A percentile compares a stretch with the other conserved stretches of the same genome.
These are phyloP conservation scores for Neogobius melanostomus DNA, from an alignment of 2,113 vertebrate species.

Conservation along the genomic window DNA sequence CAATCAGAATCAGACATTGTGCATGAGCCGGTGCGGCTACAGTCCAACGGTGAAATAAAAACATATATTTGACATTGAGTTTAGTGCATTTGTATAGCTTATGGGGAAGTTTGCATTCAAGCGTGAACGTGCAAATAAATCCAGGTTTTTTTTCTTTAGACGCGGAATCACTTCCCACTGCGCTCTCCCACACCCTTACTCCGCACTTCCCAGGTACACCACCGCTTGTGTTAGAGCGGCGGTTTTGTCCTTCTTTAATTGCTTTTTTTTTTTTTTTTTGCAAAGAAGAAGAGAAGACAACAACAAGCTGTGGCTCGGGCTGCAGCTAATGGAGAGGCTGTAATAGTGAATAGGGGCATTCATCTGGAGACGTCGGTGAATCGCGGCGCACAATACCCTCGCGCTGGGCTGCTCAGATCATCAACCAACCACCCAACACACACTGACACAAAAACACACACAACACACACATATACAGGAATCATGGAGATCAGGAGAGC, in stretches of 20 bases:
- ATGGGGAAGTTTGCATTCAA: slow-evolving; percentile 37
- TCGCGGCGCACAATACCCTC: slow-evolving; percentile 67
- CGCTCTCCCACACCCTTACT: slow-evolving; percentile 18
- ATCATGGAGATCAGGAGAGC: slow-evolving; percentile 55
- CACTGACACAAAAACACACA: slow-evolving; percentile 13
- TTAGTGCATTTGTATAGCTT: slow-evolving; percentile 23
- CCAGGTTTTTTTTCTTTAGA: slow-evolving; percentile 35
- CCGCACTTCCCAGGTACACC: slow-evolving; percentile 53
- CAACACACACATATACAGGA: slow-evolving; percentile 29
- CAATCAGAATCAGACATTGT: slow-evolving; percentile 11
- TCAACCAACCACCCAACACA: slow-evolving; percentile 59
- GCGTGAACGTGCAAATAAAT: slow-evolving; percentile 44
- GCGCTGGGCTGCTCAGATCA: slow-evolving; percentile 70
- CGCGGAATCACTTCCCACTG: slow-evolving; percentile 25
- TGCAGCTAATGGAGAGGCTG: slow-evolving; percentile 75
- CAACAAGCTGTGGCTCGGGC: slow-evolving; percentile 60
- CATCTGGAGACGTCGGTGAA: slow-evolving; percentile 74
- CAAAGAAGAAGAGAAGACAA: slow-evolving; percentile 67
- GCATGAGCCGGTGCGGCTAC: slow-evolving; percentile 19
- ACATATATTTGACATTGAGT: slow-evolving; percentile 21
- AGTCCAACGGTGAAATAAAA: slow-evolving; percentile 26
- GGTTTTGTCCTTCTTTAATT: slow-evolving; percentile 78
- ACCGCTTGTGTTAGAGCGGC: slow-evolving; percentile 54
- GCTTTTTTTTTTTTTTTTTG: slow-evolving; percentile 55
- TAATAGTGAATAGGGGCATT: slow-evolving; percentile 77